These are phyloP conservation scores for Andricus quercusramuli DNA, from an alignment of 2,888 invertebrate species.

Conservation along the genomic window DNA sequence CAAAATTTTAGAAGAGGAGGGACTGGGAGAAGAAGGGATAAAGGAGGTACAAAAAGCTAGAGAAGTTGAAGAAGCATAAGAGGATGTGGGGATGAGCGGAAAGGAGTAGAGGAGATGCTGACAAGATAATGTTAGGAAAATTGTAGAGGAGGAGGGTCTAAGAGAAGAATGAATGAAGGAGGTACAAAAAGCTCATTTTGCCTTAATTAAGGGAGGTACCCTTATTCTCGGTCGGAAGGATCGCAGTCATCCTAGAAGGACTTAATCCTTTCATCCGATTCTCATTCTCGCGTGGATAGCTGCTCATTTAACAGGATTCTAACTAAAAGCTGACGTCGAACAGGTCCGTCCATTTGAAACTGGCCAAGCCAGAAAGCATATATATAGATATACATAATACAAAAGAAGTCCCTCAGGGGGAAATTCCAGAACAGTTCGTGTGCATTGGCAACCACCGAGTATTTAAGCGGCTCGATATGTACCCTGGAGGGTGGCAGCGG, in stretches of 20 bases:
- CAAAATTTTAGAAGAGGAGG: no score
- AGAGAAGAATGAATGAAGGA: background rate
- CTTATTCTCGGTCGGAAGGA: constrained; percentile 1
- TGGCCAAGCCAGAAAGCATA: constrained; percentile 51
- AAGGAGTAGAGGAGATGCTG: no score
- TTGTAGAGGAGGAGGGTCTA: no score
- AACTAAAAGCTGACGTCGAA: constrained; percentile 52
- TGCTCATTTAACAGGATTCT: constrained; percentile 63
- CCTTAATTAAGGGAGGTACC: constrained; percentile 37
- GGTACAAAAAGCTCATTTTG: background rate
- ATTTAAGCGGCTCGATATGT: constrained; percentile 27
- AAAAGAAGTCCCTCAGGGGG: constrained; percentile 45
- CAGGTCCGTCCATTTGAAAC: constrained; percentile 46
- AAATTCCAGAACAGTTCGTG: constrained; percentile 68
- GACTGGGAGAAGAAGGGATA: no score
- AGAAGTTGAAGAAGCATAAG: no score
- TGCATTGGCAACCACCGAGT: constrained; percentile 60
- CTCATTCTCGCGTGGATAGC: constrained; percentile 34
- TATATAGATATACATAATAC: constrained; percentile 1
- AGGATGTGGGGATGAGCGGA: no score
- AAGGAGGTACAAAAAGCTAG: no score
- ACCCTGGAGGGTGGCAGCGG: background rate
- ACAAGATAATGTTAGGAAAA: no score
- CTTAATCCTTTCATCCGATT: constrained; percentile 27
- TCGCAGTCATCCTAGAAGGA: constrained; percentile 7